These are phyloP conservation scores for Argyrosomus regius DNA, from an alignment of 2,797 vertebrate species.

Conservation along the genomic window DNA sequence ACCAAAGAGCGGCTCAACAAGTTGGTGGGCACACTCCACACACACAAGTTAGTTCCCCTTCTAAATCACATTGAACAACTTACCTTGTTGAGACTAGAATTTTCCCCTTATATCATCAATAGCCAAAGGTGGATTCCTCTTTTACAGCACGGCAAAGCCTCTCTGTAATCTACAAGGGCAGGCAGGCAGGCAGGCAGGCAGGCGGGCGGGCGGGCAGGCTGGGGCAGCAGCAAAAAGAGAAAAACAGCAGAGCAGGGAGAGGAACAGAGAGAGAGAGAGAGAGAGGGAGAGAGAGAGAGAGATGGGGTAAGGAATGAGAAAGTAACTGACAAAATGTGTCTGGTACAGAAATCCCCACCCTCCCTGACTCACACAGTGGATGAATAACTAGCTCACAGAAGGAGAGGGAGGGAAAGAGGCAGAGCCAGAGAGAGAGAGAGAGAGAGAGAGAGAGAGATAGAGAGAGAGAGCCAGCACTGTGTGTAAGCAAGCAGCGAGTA, in stretches of 20 bases:
- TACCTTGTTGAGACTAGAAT: conserved; percentile 61
- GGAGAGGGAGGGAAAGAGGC: conserved; percentile 67
- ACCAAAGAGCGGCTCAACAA: conserved; percentile 9
- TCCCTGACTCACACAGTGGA: conserved; percentile 85
- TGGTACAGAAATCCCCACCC: conserved; percentile 88
- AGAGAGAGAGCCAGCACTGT: conserved; percentile 32
- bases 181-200: neutral
- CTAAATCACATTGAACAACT: conserved; percentile 38
- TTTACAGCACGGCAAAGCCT: conserved; percentile 46
- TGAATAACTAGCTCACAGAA: conserved; percentile 85
- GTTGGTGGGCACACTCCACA: conserved; percentile 22
- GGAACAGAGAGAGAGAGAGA: conserved; percentile 27
- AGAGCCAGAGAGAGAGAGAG: conserved; percentile 34
- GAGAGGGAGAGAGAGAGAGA: conserved; percentile 41
- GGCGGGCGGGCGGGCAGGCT: conserved; percentile 33
- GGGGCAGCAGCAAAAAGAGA: conserved; percentile 46
- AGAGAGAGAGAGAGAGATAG: conserved; percentile 27
- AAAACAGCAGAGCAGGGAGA: conserved; percentile 41
- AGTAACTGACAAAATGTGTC: conserved; percentile 83
- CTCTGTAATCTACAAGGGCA: conserved; percentile 35
- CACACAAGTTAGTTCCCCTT: conserved; percentile 39
- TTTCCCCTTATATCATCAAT: conserved; percentile 54
- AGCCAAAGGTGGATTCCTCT: conserved; percentile 37
- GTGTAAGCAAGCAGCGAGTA: conserved; percentile 21
- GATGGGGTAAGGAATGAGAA: conserved; percentile 63